Evolutionary conservation across 1,140 invertebrate species (phyloP).

Genomic region (Drosophila nigromelanica): DNA sequence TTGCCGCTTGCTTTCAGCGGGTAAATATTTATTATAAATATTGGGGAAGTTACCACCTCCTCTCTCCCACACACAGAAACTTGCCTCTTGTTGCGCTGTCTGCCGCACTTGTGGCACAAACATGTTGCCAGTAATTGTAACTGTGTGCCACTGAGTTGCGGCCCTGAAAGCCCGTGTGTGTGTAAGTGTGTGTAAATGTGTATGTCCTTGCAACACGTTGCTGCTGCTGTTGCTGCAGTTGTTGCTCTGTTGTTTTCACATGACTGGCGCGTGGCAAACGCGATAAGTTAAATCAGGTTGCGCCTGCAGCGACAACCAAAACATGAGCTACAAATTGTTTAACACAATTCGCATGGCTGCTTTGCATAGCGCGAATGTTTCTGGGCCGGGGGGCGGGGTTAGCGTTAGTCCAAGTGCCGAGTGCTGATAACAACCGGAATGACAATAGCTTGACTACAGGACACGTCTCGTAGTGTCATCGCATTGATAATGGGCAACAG

Average conservation of each 20-base stretch:
- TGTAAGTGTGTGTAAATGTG: neutral
- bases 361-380: conserved; percentile 1
- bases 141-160: conserved; percentile 13
- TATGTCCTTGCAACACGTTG: conserved; percentile 6
- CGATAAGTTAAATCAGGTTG: conserved; percentile 76
- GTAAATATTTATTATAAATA: conserved; percentile 52
- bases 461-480: neutral
- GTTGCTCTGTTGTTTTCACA: conserved; percentile 55
- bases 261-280: conserved; percentile 56
- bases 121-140: conserved; percentile 35
- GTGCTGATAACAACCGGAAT: conserved; percentile 30
- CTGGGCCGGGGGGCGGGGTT: neutral
- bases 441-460: conserved; percentile 1
- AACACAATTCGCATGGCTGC: conserved; percentile 65
- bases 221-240: conserved; percentile 20
- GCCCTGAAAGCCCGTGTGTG: conserved; percentile 10
- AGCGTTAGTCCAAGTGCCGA: conserved; percentile 12
- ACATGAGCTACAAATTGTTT: conserved; percentile 77
- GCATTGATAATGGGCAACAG: conserved; percentile 19
- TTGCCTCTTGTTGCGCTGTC: conserved; percentile 13
- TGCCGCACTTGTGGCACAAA: conserved; percentile 43
- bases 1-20: conserved; percentile 5
- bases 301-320: conserved; percentile 65
- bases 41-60: neutral
- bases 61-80: neutral